phyloP scores from a whole-genome alignment of 1,140 invertebrate species.

The Ceratosolen fusciceps region DNA sequence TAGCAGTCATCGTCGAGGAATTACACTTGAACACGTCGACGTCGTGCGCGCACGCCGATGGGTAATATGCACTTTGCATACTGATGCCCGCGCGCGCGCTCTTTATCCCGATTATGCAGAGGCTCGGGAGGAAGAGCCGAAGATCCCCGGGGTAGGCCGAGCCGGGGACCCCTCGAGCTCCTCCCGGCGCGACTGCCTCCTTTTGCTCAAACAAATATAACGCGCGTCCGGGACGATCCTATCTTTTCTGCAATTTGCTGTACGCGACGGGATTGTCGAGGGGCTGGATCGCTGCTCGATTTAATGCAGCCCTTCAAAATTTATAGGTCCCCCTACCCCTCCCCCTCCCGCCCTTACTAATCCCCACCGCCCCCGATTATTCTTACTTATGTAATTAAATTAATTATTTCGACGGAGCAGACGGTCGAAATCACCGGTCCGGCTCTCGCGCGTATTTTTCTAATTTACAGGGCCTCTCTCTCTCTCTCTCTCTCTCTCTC shows the following conservation, averaged over 20 bases:
- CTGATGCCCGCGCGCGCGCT: constrained; percentile 34
- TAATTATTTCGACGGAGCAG: constrained; percentile 35
- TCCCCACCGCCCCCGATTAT: constrained; percentile 27
- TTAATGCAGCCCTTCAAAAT: constrained; percentile 1
- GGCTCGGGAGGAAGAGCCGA: neutral
- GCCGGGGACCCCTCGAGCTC: neutral
- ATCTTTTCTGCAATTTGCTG: constrained; percentile 46
- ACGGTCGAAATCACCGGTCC: neutral
- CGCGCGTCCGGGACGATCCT: constrained; percentile 15
- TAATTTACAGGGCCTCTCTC: too few species aligned
- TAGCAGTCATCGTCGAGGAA: constrained; percentile 32
- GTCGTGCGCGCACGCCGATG: neutral
- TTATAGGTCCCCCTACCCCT: constrained; percentile 27
- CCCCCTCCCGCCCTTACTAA: constrained; percentile 31
- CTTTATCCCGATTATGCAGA: constrained; percentile 46
- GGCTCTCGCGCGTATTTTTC: neutral
- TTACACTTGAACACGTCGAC: constrained; percentile 28
- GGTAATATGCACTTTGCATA: constrained; percentile 45
- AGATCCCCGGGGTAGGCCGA: constrained; percentile 28
- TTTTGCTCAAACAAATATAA: constrained; percentile 36
- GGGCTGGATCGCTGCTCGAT: constrained; percentile 2
- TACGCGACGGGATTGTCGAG: constrained; percentile 27
- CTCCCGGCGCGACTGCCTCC: neutral
- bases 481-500: too few species aligned
- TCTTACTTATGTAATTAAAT: constrained; percentile 46